These are phyloP conservation scores for Microplitis manilae DNA, from an alignment of 2,888 invertebrate species.

Conservation along the genomic window DNA sequence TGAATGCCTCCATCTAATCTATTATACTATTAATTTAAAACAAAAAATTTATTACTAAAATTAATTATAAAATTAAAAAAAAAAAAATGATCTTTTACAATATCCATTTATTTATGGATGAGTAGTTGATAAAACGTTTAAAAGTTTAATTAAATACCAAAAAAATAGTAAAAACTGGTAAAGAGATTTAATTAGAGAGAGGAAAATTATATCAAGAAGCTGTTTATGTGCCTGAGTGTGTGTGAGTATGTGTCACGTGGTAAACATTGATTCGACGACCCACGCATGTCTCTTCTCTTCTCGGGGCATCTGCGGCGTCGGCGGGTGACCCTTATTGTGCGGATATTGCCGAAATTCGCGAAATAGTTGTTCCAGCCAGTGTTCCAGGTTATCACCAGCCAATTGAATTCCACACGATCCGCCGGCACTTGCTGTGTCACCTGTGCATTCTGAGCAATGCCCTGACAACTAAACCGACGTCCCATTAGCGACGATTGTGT, in stretches of 20 bases:
- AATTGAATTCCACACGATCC: slow-evolving; percentile 36
- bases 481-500: slow-evolving; percentile 38
- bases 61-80: background rate
- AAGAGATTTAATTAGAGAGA: too few relatives aligned
- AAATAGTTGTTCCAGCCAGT: slow-evolving; percentile 34
- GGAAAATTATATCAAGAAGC: background rate
- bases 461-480: slow-evolving; percentile 13
- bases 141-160: too few relatives aligned
- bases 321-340: slow-evolving; percentile 16
- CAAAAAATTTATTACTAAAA: background rate
- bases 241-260: slow-evolving; percentile 6
- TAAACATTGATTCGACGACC: slow-evolving; percentile 24
- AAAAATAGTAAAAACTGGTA: too few relatives aligned
- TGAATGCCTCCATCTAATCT: background rate
- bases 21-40: background rate
- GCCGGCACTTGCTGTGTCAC: slow-evolving; percentile 35
- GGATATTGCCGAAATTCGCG: slow-evolving; percentile 30
- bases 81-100: too few relatives aligned
- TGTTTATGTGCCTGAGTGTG: background rate
- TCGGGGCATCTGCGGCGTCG: slow-evolving; percentile 1
- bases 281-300: slow-evolving; percentile 25
- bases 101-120: too few relatives aligned
- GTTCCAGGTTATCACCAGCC: slow-evolving; percentile 21
- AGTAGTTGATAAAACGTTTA: too few relatives aligned
- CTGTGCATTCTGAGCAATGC: slow-evolving; percentile 7